Evolutionary conservation across 2,797 vertebrate genomes (phyloP), one percentile per base, ranked within the genome.

Genomic region (Vipera ursinii): DNA sequence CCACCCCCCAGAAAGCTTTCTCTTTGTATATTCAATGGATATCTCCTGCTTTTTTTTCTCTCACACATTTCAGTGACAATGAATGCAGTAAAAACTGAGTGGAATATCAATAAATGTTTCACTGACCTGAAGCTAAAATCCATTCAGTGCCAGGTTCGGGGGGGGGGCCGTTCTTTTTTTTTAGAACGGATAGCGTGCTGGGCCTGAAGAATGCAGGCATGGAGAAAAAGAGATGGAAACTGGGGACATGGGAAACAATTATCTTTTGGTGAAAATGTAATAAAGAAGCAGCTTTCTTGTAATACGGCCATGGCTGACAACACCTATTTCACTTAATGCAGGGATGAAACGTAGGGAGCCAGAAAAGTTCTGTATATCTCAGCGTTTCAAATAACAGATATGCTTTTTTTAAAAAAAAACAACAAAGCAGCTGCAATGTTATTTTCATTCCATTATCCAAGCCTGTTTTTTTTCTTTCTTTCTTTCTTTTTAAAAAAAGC

Each of bases 61-160:
- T 87, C 95, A 94, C 95, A 90, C 91, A 94, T 95, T 95, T 96
- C 94, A 95, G 92, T 92, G 89, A 95, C 95, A 96, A 93, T 95
- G 96, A 96, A 63, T 78, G 63, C 90, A 89, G 94, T 86, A 94
- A 91, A 95, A 95, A 96, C 94, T 95, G 91, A 86, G 90, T 87
- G 95, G 94, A 96, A 97, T 96, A 97, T 96, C 97, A 96, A 96
- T 97, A 97, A 96, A 97, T 95, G 96, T 95, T 96, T 95, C 95
- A 95, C 94, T 95, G 92, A 96, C 95, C 96, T 55, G 13, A 96
- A 93, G 94, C 55, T 96, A 96, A 97, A 97, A 96, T 95, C 95
- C 88, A 94, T 95, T 90, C 91, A 96, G 94, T 89, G 91, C 93
- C 65, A 51, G 48, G 0, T 92, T 95, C 0, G 1, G 69, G 5